A percentile compares a stretch with the other conserved stretches of the same genome.
These are phyloP conservation scores for Yponomeuta cagnagella DNA, from an alignment of 2,888 invertebrate species.

Conservation along the genomic window DNA sequence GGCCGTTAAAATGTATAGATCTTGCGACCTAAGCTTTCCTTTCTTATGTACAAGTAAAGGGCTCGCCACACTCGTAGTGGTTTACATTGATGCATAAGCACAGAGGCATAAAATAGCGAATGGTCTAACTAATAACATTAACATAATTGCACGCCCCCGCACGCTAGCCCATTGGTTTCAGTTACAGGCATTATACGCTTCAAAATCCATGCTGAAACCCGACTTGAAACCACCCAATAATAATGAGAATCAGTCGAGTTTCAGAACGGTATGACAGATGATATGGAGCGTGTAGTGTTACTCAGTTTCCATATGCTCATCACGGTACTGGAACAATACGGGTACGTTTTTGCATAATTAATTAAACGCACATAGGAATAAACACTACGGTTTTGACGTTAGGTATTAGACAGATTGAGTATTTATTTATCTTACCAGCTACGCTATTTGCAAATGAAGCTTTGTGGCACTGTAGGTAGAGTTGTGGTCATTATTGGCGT, in stretches of 20 bases:
- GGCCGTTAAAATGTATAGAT: neutral
- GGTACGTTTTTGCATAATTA: neutral
- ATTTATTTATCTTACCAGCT: neutral
- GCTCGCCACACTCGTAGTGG: neutral
- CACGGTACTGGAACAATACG: neutral
- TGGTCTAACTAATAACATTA: conserved; percentile 66
- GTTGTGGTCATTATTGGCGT: no score
- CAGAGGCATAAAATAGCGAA: neutral
- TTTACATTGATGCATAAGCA: neutral
- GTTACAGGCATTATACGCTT: neutral
- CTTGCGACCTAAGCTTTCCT: neutral
- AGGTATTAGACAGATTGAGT: neutral
- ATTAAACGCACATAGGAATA: neutral
- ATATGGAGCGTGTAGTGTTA: neutral
- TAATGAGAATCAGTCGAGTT: neutral
- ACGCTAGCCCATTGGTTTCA: conserved; percentile 61
- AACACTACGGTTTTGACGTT: neutral
- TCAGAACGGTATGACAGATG: neutral
- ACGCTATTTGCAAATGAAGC: neutral
- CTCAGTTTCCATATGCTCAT: neutral
- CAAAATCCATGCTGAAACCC: neutral
- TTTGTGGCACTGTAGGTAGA: neutral
- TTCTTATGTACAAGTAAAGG: neutral
- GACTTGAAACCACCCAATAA: neutral
- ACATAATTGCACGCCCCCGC: conserved; percentile 58